Conservation (phyloP, 2,797 vertebrate genomes). For the Emydoidea blandingii region DNA sequence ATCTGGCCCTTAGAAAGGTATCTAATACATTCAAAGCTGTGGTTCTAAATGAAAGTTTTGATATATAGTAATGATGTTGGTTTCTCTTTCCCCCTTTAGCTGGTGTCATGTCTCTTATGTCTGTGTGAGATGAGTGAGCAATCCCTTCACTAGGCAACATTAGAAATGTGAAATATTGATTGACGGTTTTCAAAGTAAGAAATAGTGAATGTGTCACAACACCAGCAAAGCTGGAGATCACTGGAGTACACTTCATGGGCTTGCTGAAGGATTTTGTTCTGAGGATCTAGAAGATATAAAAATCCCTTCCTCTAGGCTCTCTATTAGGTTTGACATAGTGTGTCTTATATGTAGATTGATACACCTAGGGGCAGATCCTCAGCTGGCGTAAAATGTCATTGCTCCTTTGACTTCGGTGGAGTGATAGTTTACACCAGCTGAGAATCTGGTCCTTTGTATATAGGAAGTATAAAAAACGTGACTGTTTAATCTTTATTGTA, state of each 20-base stretch:
- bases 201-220: not conserved
- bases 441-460: not conserved
- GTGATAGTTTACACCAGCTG: not conserved
- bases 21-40: not conserved
- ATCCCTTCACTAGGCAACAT: not conserved
- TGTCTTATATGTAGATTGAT: not conserved
- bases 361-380: not conserved
- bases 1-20: not conserved
- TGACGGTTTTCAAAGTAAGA: not conserved
- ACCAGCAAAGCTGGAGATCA: not conserved
- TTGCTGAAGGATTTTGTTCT: not conserved
- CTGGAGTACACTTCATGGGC: not conserved
- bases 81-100: not conserved
- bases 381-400: not conserved
- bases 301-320: not conserved
- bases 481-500: not conserved
- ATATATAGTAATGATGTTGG: accelerated
- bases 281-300: not conserved
- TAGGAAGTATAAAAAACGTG: not conserved
- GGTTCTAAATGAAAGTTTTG: not conserved
- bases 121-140: not conserved
- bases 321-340: not conserved
- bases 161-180: not conserved
- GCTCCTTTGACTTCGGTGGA: not conserved
- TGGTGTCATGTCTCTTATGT: not conserved